Conservation (phyloP, 2,113 vertebrate species). For the Ptyas mucosa region DNA sequence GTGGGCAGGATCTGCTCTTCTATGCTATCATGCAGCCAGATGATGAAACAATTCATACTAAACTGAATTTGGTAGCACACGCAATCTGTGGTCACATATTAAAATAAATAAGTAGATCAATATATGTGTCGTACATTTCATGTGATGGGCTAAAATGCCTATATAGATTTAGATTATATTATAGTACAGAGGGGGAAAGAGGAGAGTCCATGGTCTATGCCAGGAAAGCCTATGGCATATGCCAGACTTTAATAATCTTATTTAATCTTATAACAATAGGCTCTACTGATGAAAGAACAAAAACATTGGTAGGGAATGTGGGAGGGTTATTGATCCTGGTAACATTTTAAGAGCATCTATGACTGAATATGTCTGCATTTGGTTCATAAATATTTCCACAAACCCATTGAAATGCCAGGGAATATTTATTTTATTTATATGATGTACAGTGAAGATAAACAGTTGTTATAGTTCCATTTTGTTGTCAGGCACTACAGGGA, state of each 20-base stretch:
- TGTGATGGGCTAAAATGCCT: neutral
- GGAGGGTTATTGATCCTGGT: neutral
- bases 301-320: neutral
- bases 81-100: neutral
- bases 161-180: neutral
- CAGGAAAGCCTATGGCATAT: neutral
- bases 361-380: neutral
- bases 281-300: neutral
- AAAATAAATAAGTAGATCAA: neutral
- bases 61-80: neutral
- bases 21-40: neutral
- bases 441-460: constrained; percentile 13
- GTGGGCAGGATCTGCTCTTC: neutral
- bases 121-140: neutral
- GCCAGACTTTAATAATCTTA: neutral
- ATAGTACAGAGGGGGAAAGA: neutral
- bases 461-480: constrained; percentile 12
- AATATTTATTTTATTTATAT: constrained; percentile 19
- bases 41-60: neutral
- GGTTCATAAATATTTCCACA: constrained; percentile 18
- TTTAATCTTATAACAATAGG: neutral
- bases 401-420: neutral
- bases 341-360: neutral
- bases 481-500: neutral
- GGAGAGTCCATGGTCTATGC: neutral